Evolutionary conservation across 1,140 invertebrate species (phyloP).

Genomic region (Zaprionus davidi): DNA sequence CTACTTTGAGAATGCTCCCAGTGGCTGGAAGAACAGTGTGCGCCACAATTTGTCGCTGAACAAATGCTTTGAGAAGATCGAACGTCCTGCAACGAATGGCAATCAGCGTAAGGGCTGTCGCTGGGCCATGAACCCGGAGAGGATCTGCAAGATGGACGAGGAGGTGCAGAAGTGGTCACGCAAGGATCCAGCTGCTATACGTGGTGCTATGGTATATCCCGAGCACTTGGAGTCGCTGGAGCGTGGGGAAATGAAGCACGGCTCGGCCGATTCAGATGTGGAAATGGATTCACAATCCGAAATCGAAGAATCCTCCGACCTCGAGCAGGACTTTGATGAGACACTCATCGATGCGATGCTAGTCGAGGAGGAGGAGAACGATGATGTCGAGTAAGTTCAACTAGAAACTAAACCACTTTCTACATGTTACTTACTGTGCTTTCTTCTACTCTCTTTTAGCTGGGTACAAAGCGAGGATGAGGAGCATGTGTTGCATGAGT

Average conservation of each 20-base stretch:
- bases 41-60: constrained; percentile 97
- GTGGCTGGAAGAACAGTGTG: constrained; percentile 99
- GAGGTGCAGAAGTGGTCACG: constrained; percentile 98
- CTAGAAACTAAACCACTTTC: background rate
- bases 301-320: constrained; percentile 84
- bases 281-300: constrained; percentile 86
- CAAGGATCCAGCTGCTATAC: constrained; percentile 94
- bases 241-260: constrained; percentile 93
- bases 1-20: constrained; percentile 98
- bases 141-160: constrained; percentile 98
- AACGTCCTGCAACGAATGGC: constrained; percentile 93
- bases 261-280: constrained; percentile 85
- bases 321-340: constrained; percentile 85
- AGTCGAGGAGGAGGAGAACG: constrained; percentile 74
- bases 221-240: constrained; percentile 92
- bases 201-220: constrained; percentile 95
- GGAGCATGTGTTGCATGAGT: constrained; percentile 57
- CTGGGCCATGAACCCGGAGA: constrained; percentile 98
- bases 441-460: background rate
- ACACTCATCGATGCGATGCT: constrained; percentile 79
- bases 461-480: constrained; percentile 55
- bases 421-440: background rate
- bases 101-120: constrained; percentile 94
- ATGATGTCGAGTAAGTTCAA: constrained; percentile 70
- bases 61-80: constrained; percentile 99